Base-by-base conservation (phyloP, 2,888 invertebrate species). In the Caenorhabditis parvicauda region DNA sequence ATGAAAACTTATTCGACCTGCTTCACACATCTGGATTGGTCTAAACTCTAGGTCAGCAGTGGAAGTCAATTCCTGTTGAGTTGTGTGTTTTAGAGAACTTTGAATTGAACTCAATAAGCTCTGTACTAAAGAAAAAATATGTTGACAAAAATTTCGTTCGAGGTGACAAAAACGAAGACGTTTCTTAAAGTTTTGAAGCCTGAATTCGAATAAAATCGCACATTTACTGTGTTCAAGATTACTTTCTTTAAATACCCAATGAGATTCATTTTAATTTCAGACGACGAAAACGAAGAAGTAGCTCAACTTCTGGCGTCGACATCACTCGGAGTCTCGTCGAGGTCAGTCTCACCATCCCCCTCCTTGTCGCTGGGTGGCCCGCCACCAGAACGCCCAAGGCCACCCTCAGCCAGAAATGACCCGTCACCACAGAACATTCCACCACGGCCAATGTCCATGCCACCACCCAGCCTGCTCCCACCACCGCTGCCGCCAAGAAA, bases 341-440 rank as follows among this genome's bases (percentile, higher is more conserved):
- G 12, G 19, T 44, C 28, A 7, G 41, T 19, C n/a, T 17, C 12
- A 41, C n/a, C 41, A 14, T 7, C 17, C 7, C 17, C 41, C 17
- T 19, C 41, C 6, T 17, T 14, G 12, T 7, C 41, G 9, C 12
- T 6, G 17, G n/a, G 12, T 14, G n/a, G 12, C 12, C 41, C 12
- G n/a, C n/a, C 48, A 21, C 65, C 67, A 0, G 70, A 70, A 41
- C 42, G 66, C 32, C 66, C 71, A 22, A 55, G 68, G 6, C 66
- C 71, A 6, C 64, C 71, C 2, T 68, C 70, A 0, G 66, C 62
- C n/a, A 45, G 66, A 32, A 68, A 67, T 37, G 60, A 52, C 28
- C 46, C 56, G 24, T 62, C 57, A 54, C 58, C 46, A 41, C 58
- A 62, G 37, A 57, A 62, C 42, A 58, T 62, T 0, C 62, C 62